These are phyloP conservation scores for Aldrovandia affinis DNA, from an alignment of 2,797 vertebrate genomes.

Conservation along the genomic window DNA sequence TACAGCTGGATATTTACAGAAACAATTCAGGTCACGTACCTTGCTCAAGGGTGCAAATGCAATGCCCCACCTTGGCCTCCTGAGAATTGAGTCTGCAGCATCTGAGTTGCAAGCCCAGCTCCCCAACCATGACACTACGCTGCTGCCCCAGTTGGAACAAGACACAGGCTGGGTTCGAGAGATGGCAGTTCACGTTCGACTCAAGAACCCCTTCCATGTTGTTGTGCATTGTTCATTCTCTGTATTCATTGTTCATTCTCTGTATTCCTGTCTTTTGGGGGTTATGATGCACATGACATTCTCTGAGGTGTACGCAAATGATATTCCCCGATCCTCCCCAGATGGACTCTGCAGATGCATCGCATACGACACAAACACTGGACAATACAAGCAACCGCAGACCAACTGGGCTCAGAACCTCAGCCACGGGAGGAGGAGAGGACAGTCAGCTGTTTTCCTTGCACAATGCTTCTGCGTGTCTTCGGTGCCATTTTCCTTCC, in stretches of 20 bases:
- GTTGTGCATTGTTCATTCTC: not conserved
- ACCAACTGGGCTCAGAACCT: not conserved
- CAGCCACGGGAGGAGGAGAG: not conserved
- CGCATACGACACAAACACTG: no score
- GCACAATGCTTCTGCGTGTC: not conserved
- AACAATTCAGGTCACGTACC: no score
- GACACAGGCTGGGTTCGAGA: not conserved
- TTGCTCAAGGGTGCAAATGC: no score
- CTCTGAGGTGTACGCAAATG: not conserved
- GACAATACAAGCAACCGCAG: no score
- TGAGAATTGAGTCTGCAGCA: no score
- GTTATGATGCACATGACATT: not conserved
- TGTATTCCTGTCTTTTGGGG: slow-evolving; percentile 1
- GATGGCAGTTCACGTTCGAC: not conserved
- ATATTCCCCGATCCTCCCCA: not conserved
- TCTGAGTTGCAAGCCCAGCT: no score
- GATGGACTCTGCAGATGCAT: not conserved
- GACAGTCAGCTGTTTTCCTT: not conserved
- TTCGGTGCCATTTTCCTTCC: not conserved
- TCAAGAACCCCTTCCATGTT: not conserved
- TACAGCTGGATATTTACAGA: no score
- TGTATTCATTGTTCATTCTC: not conserved
- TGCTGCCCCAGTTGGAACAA: no score
- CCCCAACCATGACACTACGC: no score
- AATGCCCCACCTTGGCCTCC: no score